Evolutionary conservation across 2,888 invertebrate genomes (phyloP), one percentile per base, ranked within the genome.

Genomic region (Perizoma flavofasciatum): DNA sequence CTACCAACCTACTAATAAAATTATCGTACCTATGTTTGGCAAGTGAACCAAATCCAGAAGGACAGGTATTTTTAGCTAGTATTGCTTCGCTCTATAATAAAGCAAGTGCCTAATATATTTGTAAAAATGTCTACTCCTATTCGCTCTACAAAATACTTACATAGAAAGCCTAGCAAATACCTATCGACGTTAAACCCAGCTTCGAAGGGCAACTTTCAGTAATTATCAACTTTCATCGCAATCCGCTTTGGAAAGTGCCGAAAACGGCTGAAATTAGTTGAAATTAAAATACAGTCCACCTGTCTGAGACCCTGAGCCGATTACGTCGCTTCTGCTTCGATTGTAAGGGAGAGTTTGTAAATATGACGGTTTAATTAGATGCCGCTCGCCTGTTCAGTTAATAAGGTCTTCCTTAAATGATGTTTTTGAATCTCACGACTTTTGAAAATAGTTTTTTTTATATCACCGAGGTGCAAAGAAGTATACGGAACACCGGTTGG

Each of bases 271-370:
- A 86, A 88, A 89, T 89, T 87, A 85, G 86, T 83, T 77, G 77
- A 80, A 87, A 87, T 88, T 89, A 88, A 89, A 89, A 86, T 83
- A 77, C 78, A 71, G 77, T 76, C 75, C 83, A 85, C 88, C 87
- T 88, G 88, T 81, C 88, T 86, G 87, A 86, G 86, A 88, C 85
- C 79, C 87, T 86, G 88, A 88, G 88, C 89, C 87, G 88, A 85
- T 89, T 89, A 86, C 45, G 51, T 9, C 50, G 61, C 49, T 44
- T 51, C 54, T 44, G 49, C 49, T 44, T 7, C 47, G 44, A 34
- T 35, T 45, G 40, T 35, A 43, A 1, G 49, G 47, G 40, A 8
- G 46, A 54, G 41, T 37, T 53, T 40, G 41, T 39, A 44, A 59
- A 63, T 63, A 55, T 59, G 51, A 49, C 56, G 50, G 63, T 68